Evolutionary conservation across 2,888 invertebrate species (phyloP).

Genomic region (Salticus scenicus): DNA sequence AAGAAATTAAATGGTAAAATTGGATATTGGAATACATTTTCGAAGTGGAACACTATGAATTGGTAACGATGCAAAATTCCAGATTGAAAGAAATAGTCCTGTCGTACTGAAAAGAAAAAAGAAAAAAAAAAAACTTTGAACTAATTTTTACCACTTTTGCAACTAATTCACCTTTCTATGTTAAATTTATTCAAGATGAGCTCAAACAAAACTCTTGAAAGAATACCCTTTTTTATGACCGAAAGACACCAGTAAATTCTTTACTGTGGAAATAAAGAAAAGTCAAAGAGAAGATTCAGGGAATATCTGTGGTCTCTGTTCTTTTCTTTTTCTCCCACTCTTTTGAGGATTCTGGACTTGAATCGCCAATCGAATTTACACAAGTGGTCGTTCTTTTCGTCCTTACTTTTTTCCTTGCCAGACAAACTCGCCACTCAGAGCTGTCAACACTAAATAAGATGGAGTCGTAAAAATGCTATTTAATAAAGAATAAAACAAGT

Average conservation of each 20-base stretch:
- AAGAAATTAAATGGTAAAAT: no score
- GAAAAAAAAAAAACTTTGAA: no score
- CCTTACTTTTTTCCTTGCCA: neutral
- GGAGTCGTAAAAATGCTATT: neutral
- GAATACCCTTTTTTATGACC: no score
- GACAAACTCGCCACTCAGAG: neutral
- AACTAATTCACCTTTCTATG: no score
- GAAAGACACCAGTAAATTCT: neutral
- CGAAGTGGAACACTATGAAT: no score
- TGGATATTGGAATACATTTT: no score
- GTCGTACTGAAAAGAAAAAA: no score
- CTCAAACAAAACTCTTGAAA: no score
- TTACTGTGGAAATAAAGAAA: neutral
- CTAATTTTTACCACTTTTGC: no score
- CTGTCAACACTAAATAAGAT: neutral
- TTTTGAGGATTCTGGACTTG: neutral
- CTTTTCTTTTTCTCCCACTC: neutral
- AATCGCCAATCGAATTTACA: conserved; percentile 9
- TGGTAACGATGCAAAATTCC: no score
- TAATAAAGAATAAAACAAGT: neutral
- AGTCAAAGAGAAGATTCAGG: neutral
- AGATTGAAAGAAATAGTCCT: no score
- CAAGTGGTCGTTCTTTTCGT: neutral
- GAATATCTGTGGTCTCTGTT: neutral
- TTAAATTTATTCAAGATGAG: no score